Base-by-base conservation (phyloP, 2,888 invertebrate species). In the Papilio protenor region DNA sequence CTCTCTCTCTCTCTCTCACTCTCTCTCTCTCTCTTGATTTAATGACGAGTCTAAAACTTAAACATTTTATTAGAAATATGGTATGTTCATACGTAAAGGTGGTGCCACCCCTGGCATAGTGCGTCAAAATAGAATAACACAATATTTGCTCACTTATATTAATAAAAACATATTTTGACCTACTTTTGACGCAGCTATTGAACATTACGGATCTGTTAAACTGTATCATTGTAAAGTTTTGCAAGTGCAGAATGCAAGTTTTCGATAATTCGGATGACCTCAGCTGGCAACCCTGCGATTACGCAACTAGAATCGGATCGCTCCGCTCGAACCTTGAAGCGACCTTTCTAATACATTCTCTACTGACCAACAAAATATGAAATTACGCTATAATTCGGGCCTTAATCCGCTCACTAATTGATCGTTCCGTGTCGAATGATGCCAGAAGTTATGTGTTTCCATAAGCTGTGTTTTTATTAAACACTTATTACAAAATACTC, bases 271-370 rank as follows among this genome's bases (percentile, higher is more conserved):
- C 71, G 52, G 70, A 71, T 71, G 77, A 71, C 77, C 77, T 78
- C 57, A 77, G 59, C 75, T 70, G 74, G 74, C 70, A 70, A 75
- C 71, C 75, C 77, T 70, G 74, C 77, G 74, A 74, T 82, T 83
- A 74, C 82, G 33, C 73, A 80, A 81, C 72, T 78, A 78, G 59
- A 75, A 78, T 33, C 79, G 77, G 76, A 82, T 78, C 76, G 77
- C 78, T 75, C 79, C 75, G 66, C 55, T 73, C 79, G 75, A 84
- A 86, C 90, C 91, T 89, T 89, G 87, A 79, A 81, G 74, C 83
- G 85, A 88, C 89, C 90, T 91, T 89, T 87, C 85, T 84, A 86
- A 87, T 85, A 87, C 87, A 87, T 88, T 90, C 89, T 87, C 87
- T 81, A 69, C 80, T 75, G 76, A 81, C 79, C 80, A 79, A 81